Evolutionary conservation across 2,888 invertebrate genomes (phyloP), one percentile per base, ranked within the genome.

Genomic region (Cryptophagus acutangulus): DNA sequence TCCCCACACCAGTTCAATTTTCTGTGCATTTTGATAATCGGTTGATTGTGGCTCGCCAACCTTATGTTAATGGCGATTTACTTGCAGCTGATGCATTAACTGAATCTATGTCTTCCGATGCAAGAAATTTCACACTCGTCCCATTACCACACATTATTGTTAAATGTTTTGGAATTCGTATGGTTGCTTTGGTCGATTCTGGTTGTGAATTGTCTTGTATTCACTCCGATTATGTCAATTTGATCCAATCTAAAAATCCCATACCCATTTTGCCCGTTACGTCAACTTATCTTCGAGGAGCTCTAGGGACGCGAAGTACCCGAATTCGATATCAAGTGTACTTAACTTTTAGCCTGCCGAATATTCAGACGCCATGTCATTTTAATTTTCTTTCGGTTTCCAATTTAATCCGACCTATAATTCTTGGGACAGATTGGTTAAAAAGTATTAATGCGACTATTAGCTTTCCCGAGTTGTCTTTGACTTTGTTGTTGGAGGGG

Each of bases 181-280:
- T 26, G 12, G n/a, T 26, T 12, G 26, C 26, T 6, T 26, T 51
- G 13, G 13, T 51, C 6, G 51, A 51, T 36, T 38, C 47, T 14
- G 49, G 51, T 10, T 38, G 42, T 28, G 49, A 51, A 29, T 43
- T 50, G 2, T 38, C 47, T n/a, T 50, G 50, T 24, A 37, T 51
- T 2, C 33, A 43, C 8, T 38, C 43, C 17, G 40, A 46, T 2
- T 8, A 40, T 9, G 44, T 42, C 30, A 5, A 16, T n/a, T 30
- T 20, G n/a, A 36, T 46, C 12, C 13, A 26, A 26, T 4, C 3
- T 6, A 26, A n/a, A 6, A 12, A 6, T 26, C n/a, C 4, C 3
- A 4, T 26, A 12, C 26, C 26, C 12, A 26, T 8, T 26, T 26
- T 26, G 26, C 26, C 26, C 3, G 26, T 26, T 3, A 26, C 26